Evolutionary conservation across 2,797 vertebrate species (phyloP).

Genomic region (Alectoris magna): DNA sequence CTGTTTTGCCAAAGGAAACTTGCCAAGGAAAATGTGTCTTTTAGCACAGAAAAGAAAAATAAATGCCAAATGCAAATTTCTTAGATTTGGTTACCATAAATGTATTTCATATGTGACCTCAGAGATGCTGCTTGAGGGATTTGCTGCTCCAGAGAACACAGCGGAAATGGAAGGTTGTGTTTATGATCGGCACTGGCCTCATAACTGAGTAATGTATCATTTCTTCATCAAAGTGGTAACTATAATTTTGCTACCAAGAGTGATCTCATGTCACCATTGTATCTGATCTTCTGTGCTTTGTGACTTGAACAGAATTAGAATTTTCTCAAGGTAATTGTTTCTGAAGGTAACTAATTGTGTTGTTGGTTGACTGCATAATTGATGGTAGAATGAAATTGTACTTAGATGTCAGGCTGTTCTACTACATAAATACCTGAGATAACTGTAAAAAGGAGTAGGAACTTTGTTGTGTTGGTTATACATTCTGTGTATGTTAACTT

Average conservation of each 20-base stretch:
- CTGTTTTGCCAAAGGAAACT: background rate
- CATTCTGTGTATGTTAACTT: background rate
- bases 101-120: background rate
- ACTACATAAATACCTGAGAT: background rate
- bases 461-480: background rate
- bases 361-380: background rate
- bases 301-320: background rate
- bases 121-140: background rate
- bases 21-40: background rate
- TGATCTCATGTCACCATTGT: background rate
- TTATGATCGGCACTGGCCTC: background rate
- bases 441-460: background rate
- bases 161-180: background rate
- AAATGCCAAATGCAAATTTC: background rate
- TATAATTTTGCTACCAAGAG: background rate
- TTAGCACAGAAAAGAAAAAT: background rate
- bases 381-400: background rate
- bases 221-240: background rate
- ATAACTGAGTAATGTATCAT: background rate
- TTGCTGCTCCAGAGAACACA: background rate
- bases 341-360: background rate
- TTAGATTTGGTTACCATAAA: background rate
- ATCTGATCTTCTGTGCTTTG: background rate
- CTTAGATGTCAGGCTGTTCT: background rate
- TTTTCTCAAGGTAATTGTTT: background rate